These are phyloP conservation scores for Cebidichthys violaceus DNA, from an alignment of 2,113 vertebrate species.

Conservation along the genomic window DNA sequence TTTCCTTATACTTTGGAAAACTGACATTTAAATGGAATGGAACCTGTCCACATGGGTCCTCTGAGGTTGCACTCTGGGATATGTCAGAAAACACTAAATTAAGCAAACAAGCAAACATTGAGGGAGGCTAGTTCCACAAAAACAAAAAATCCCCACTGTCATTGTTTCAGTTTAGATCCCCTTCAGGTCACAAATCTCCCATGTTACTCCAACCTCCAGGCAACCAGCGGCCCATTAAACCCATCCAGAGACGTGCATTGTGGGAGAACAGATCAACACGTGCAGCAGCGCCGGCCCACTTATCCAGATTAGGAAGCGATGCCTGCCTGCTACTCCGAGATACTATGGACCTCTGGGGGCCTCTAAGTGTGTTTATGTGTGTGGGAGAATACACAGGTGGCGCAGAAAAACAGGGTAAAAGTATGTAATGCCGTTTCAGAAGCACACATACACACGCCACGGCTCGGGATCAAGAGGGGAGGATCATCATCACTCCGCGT, in stretches of 20 bases:
- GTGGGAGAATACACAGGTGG: neutral
- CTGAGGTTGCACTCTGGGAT: conserved; percentile 27
- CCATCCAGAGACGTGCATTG: conserved; percentile 22
- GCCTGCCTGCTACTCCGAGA: conserved; percentile 36
- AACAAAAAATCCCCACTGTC: neutral
- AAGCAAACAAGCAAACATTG: conserved; percentile 5
- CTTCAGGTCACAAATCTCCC: conserved; percentile 9
- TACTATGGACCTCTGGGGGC: conserved; percentile 42
- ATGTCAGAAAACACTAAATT: conserved; percentile 29
- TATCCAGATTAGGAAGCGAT: conserved; percentile 57
- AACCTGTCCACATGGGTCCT: neutral
- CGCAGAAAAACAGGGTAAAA: neutral
- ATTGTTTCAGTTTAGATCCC: conserved; percentile 9
- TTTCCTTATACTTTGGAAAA: neutral
- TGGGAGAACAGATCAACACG: conserved; percentile 34
- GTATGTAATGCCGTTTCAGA: conserved; percentile 17
- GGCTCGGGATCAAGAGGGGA: conserved; percentile 65
- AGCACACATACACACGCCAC: conserved; percentile 20
- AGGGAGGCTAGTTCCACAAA: neutral
- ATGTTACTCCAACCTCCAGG: conserved; percentile 28
- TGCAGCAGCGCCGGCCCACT: conserved; percentile 46
- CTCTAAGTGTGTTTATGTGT: conserved; percentile 14
- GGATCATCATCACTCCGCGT: conserved; percentile 71
- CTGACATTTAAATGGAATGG: conserved; percentile 4
- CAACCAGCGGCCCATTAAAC: conserved; percentile 29